Percentiles rank a stretch among this genome's conserved stretches.
These are phyloP conservation scores for Fulmarus glacialis DNA, from an alignment of 2,113 vertebrate species.

Conservation along the genomic window DNA sequence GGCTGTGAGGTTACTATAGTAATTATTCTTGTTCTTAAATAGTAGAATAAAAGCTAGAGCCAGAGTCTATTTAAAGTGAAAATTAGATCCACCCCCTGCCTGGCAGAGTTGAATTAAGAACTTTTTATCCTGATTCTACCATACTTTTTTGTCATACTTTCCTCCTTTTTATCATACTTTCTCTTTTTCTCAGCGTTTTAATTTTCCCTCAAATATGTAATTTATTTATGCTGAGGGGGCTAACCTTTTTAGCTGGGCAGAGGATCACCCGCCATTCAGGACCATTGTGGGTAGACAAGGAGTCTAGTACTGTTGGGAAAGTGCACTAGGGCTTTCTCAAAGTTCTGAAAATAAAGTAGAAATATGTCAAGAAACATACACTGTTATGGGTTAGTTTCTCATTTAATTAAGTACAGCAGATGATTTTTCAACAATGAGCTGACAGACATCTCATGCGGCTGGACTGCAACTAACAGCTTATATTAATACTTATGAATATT, in stretches of 20 bases:
- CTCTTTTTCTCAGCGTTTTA: background rate
- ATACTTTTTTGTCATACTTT: background rate
- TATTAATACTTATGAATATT: accelerated
- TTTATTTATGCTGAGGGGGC: background rate
- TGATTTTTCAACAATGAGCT: background rate
- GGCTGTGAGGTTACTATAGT: conserved; percentile 5
- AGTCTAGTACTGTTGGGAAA: background rate
- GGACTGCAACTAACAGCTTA: background rate
- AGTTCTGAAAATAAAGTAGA: background rate
- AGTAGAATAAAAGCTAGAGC: conserved; percentile 56
- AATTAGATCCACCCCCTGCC: conserved; percentile 58
- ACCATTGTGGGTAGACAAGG: background rate
- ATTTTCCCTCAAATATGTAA: background rate
- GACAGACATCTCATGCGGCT: background rate
- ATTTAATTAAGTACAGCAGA: background rate
- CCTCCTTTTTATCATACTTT: background rate
- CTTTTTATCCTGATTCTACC: background rate
- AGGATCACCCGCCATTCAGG: background rate
- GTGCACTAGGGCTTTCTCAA: background rate
- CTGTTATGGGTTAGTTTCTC: too few species aligned
- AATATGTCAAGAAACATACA: background rate
- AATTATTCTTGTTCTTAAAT: conserved; percentile 66
- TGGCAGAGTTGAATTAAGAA: conserved; percentile 55
- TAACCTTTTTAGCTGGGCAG: background rate
- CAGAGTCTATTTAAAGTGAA: conserved; percentile 58